phyloP scores from a whole-genome alignment of 2,797 vertebrate species.

The Bradypus variegatus region DNA sequence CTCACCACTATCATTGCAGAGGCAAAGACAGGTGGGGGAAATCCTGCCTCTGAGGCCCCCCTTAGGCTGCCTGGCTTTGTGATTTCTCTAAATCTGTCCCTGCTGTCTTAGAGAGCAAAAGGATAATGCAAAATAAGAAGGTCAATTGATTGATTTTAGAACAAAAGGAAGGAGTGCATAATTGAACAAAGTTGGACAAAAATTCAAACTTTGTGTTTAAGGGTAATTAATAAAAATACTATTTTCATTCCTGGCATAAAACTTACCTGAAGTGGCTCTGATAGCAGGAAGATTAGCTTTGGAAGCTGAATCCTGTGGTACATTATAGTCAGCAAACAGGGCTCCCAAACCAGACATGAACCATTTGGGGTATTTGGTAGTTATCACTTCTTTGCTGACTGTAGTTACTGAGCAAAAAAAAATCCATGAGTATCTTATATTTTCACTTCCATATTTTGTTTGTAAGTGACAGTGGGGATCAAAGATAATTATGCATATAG shows the following conservation, averaged over 20 bases:
- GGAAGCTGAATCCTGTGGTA: not conserved
- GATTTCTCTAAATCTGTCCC: not conserved
- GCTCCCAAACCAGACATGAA: not conserved
- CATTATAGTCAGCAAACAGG: not conserved
- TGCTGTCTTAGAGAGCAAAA: not conserved
- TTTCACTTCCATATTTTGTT: slow-evolving; percentile 54
- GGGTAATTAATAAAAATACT: slow-evolving; percentile 43
- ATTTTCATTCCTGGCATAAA: not conserved
- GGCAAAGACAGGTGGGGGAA: not conserved
- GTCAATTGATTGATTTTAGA: not conserved
- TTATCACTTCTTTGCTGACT: slow-evolving; percentile 39
- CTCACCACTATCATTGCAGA: not conserved
- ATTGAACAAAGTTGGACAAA: not conserved
- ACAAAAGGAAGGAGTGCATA: not conserved
- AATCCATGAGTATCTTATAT: slow-evolving; percentile 21
- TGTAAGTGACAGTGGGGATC: slow-evolving; percentile 47
- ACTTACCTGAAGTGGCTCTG: slow-evolving; percentile 4
- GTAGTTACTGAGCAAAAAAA: slow-evolving; percentile 9
- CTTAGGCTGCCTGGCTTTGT: not conserved
- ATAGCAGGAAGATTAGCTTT: not conserved
- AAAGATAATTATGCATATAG: slow-evolving; percentile 57
- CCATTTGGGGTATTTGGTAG: slow-evolving; percentile 28
- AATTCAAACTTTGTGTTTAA: slow-evolving; percentile 40
- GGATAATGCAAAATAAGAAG: not conserved
- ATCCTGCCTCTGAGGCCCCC: not conserved